phyloP scores from a whole-genome alignment of 2,888 invertebrate species.

The Eristalis intricaria region DNA sequence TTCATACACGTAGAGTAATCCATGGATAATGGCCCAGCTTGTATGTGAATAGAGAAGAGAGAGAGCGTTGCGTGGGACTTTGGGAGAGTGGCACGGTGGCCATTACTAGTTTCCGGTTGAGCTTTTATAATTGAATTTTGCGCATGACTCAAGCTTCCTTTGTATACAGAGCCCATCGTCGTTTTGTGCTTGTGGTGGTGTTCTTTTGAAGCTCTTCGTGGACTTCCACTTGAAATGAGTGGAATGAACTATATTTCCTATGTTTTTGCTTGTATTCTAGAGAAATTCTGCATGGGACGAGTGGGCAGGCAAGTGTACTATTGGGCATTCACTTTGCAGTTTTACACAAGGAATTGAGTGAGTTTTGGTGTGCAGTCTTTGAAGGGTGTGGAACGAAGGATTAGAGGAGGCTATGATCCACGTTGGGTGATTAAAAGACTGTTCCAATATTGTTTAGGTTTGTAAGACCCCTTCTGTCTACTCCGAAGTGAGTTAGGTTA shows the following conservation, averaged over 20 bases:
- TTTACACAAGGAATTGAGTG: background rate
- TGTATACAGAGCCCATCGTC: background rate
- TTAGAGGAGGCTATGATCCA: too few species aligned
- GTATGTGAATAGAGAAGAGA: background rate
- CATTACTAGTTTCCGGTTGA: constrained; percentile 23
- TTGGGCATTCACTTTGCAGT: constrained; percentile 35
- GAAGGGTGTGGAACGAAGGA: too few species aligned
- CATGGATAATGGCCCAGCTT: constrained; percentile 7
- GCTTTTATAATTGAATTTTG: constrained; percentile 67
- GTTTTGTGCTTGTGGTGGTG: constrained; percentile 3
- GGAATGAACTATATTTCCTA: constrained; percentile 34
- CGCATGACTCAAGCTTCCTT: constrained; percentile 60
- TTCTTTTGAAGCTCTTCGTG: constrained; percentile 36
- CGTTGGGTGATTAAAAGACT: too few species aligned
- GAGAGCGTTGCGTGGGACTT: background rate
- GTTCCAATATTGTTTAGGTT: too few species aligned
- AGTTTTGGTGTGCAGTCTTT: too few species aligned
- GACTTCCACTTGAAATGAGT: constrained; percentile 42
- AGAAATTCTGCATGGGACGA: background rate
- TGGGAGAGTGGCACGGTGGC: background rate
- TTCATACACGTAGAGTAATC: constrained; percentile 23
- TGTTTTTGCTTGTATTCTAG: background rate
- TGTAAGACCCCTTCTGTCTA: too few species aligned
- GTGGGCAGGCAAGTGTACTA: constrained; percentile 6
- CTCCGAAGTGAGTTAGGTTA: too few species aligned